Conservation (phyloP, 2,113 vertebrate species). For the Vicugna pacos region DNA sequence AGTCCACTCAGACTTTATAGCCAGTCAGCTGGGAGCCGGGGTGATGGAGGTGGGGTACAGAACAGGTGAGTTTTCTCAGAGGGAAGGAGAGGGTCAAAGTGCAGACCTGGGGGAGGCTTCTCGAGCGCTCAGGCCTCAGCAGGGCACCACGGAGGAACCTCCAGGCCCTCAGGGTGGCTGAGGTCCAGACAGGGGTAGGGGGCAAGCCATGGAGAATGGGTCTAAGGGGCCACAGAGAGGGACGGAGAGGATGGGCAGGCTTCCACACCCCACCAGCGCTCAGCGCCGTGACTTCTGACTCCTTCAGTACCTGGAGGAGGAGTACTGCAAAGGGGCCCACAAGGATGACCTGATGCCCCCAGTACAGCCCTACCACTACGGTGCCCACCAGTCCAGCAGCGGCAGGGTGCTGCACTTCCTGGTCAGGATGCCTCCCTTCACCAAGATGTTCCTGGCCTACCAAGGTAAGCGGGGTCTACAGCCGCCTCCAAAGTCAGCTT, state of each 20-base stretch:
- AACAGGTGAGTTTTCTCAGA: not conserved
- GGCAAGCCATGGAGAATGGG: not conserved
- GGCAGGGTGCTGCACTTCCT: conserved; percentile 98
- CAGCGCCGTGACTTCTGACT: not conserved
- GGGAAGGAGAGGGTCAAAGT: not conserved
- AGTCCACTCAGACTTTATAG: not conserved
- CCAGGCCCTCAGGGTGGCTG: too few species aligned
- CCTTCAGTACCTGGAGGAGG: conserved; percentile 96
- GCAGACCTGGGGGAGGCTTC: not conserved
- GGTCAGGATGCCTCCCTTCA: conserved; percentile 98
- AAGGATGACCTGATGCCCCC: conserved; percentile 99
- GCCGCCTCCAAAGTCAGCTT: not conserved
- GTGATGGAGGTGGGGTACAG: not conserved
- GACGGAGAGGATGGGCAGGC: not conserved
- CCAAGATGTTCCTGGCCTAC: conserved; percentile 99
- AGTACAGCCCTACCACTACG: conserved; percentile 98
- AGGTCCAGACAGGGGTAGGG: not conserved
- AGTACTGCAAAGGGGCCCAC: conserved; percentile 95
- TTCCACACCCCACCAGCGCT: too few species aligned
- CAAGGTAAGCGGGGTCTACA: conserved; percentile 89
- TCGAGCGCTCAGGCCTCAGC: not conserved
- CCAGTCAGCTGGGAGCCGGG: not conserved
- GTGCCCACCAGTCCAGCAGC: conserved; percentile 99
- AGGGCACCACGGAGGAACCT: not conserved
- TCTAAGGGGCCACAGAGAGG: not conserved